phyloP scores from a whole-genome alignment of 2,888 invertebrate species.

The Congeria kusceri region DNA sequence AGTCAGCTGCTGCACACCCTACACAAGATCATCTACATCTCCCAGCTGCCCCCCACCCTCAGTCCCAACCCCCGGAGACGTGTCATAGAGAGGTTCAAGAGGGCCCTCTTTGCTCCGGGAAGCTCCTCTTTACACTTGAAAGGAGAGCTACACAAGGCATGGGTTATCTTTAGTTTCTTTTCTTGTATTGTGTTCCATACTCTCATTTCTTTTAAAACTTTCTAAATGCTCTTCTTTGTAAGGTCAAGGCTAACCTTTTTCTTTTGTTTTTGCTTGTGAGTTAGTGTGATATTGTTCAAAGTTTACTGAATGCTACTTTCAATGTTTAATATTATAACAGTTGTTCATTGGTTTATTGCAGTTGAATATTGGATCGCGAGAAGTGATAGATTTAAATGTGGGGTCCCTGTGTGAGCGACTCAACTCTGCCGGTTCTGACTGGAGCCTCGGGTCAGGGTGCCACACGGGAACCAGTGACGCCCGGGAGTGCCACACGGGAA shows the following conservation, averaged over 20 bases:
- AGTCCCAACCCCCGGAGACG: slow-evolving; percentile 80
- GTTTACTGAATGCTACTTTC: no score
- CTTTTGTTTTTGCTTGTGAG: no score
- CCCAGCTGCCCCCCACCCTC: slow-evolving; percentile 83
- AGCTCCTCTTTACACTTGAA: slow-evolving; percentile 83
- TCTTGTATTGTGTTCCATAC: no score
- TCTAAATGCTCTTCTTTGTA: no score
- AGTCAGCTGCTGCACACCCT: slow-evolving; percentile 83
- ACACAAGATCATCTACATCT: slow-evolving; percentile 84
- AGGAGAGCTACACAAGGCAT: slow-evolving; percentile 83
- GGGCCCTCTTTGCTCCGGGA: slow-evolving; percentile 82
- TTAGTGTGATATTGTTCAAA: no score
- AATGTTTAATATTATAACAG: no score
- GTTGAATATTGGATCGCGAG: slow-evolving; percentile 81
- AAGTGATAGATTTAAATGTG: slow-evolving; percentile 83
- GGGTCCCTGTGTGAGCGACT: slow-evolving; percentile 74
- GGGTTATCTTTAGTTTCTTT: no score
- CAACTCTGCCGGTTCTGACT: slow-evolving; percentile 66
- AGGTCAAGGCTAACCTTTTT: no score
- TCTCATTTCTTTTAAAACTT: no score
- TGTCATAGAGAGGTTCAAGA: slow-evolving; percentile 83
- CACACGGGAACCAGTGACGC: slow-evolving; percentile 53
- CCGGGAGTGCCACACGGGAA: slow-evolving; percentile 43
- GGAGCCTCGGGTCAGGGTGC: slow-evolving; percentile 52
- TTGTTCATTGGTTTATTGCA: slow-evolving; percentile 45